Evolutionary conservation across 1,140 invertebrate genomes (phyloP).

Genomic region (Aphis gossypii): DNA sequence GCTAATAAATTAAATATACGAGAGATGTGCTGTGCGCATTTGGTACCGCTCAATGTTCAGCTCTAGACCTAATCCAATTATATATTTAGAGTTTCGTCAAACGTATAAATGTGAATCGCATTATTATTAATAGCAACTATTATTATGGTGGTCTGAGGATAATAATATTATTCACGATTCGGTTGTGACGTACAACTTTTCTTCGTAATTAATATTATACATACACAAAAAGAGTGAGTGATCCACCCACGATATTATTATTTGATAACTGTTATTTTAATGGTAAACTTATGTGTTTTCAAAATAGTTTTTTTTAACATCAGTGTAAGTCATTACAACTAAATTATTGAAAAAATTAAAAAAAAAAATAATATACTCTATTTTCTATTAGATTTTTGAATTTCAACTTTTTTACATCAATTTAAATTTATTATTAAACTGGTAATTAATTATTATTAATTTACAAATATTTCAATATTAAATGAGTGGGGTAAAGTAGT

Average conservation of each 20-base stretch:
- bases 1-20: background rate
- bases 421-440: background rate
- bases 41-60: background rate
- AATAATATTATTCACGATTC: background rate
- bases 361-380: background rate
- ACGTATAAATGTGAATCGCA: background rate
- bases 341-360: background rate
- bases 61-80: background rate
- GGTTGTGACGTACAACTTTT: background rate
- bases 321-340: background rate
- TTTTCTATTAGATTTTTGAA: background rate
- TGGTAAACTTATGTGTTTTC: background rate
- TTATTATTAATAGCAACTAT: background rate
- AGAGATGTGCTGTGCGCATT: background rate
- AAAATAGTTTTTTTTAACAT: background rate
- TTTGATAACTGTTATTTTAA: background rate
- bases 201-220: background rate
- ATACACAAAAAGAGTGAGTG: background rate
- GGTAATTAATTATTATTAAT: background rate
- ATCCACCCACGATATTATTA: background rate
- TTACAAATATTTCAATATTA: background rate
- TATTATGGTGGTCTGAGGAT: background rate
- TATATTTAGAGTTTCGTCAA: background rate
- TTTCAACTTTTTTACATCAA: background rate
- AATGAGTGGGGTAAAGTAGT: background rate